These are phyloP conservation scores for Ardeotis arabs DNA, from an alignment of 2,113 vertebrate genomes.

Conservation along the genomic window DNA sequence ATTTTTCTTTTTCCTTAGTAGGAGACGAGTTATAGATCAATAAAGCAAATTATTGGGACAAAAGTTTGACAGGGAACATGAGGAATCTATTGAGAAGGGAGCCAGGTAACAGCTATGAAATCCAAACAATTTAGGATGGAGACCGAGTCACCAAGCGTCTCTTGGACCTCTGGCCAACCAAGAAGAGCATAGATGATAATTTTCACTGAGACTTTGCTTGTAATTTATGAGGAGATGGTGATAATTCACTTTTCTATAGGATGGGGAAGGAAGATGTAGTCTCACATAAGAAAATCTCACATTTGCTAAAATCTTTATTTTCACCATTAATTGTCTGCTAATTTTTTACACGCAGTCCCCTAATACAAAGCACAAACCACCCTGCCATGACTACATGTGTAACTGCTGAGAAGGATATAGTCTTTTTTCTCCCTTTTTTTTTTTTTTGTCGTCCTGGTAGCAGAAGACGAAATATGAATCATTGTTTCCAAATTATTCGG, in stretches of 20 bases:
- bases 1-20: background rate
- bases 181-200: background rate
- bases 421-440: background rate
- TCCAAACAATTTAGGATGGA: background rate
- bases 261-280: background rate
- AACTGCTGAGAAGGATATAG: constrained; percentile 20
- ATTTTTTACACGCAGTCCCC: background rate
- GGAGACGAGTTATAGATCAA: background rate
- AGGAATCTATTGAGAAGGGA: background rate
- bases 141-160: background rate
- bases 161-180: background rate
- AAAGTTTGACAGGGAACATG: background rate
- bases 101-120: background rate
- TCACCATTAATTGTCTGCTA: background rate
- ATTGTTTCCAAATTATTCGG: constrained; percentile 26
- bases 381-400: background rate
- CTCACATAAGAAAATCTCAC: background rate
- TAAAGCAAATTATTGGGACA: background rate
- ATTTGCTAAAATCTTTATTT: background rate
- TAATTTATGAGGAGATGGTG: background rate
- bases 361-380: background rate
- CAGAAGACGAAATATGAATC: constrained; percentile 16
- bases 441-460: background rate
- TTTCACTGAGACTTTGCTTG: background rate
- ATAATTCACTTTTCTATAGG: background rate